Conservation (phyloP, 2,113 vertebrate genomes). For the Arothron firmamentum region DNA sequence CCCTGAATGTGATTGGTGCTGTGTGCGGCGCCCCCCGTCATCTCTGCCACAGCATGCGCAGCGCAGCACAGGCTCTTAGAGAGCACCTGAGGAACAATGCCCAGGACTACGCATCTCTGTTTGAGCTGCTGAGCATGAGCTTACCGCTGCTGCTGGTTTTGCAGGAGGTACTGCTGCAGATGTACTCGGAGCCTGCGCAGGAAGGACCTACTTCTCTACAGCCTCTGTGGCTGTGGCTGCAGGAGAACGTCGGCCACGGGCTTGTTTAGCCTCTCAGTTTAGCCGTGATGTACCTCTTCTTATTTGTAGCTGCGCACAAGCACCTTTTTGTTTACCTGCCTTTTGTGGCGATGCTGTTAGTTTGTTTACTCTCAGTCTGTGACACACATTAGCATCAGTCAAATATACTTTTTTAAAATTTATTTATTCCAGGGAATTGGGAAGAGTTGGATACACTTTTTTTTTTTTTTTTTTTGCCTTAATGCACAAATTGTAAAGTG, state of each 20-base stretch:
- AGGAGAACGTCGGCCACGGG: slow-evolving; percentile 71
- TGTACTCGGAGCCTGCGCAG: slow-evolving; percentile 81
- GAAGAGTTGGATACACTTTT: no score
- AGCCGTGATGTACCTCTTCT: not conserved
- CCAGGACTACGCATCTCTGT: slow-evolving; percentile 84
- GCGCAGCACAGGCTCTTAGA: slow-evolving; percentile 68
- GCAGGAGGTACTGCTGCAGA: slow-evolving; percentile 83
- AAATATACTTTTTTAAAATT: slow-evolving; percentile 8
- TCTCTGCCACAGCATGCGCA: slow-evolving; percentile 78
- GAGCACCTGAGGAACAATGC: slow-evolving; percentile 88
- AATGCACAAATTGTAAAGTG: not conserved
- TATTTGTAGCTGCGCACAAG: slow-evolving; percentile 34
- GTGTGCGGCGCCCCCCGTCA: slow-evolving; percentile 80
- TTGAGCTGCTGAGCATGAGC: slow-evolving; percentile 90
- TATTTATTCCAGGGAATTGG: no score
- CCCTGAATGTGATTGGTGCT: slow-evolving; percentile 79
- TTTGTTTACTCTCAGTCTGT: slow-evolving; percentile 11
- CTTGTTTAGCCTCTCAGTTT: slow-evolving; percentile 45
- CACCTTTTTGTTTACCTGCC: slow-evolving; percentile 52
- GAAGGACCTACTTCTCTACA: slow-evolving; percentile 67
- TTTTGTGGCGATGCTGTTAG: slow-evolving; percentile 30
- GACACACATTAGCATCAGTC: slow-evolving; percentile 10
- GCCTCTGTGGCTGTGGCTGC: slow-evolving; percentile 75
- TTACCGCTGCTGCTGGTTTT: slow-evolving; percentile 86
- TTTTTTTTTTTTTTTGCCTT: not conserved